Percentiles rank a stretch among this genome's conserved stretches.
phyloP scores from a whole-genome alignment of 1,140 invertebrate genomes.

The Penaeus indicus region DNA sequence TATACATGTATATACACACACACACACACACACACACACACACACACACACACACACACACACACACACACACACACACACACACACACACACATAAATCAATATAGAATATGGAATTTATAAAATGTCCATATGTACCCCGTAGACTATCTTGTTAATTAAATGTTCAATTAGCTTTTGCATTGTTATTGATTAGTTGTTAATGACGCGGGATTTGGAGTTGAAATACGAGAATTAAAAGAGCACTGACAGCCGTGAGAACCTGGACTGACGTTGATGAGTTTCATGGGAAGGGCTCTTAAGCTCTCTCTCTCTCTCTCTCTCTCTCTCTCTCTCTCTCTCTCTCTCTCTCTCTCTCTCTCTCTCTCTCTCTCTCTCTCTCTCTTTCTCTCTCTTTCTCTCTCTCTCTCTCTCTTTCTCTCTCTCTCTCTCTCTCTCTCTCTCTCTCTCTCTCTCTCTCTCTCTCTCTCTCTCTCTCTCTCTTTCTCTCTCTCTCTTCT shows the following conservation, averaged over 20 bases:
- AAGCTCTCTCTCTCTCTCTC: conserved; percentile 6
- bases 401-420: conserved; percentile 6
- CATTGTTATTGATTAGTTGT: too few relatives aligned
- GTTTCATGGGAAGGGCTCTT: not conserved
- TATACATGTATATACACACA: not conserved
- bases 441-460: not conserved
- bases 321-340: not conserved
- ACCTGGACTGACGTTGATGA: not conserved
- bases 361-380: not conserved
- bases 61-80: not conserved
- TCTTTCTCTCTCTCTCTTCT: not conserved
- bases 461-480: not conserved
- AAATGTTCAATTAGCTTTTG: too few relatives aligned
- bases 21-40: not conserved
- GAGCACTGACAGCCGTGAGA: not conserved
- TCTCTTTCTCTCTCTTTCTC: conserved; percentile 5
- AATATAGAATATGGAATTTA: not conserved
- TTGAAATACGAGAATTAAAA: not conserved
- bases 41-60: not conserved
- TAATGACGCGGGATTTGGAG: too few relatives aligned
- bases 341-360: not conserved
- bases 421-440: conserved; percentile 5
- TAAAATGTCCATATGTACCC: too few relatives aligned
- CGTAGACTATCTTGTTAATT: too few relatives aligned
- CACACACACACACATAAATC: not conserved